Conservation (phyloP, 2,797 vertebrate species). For the Acanthis flammea region DNA sequence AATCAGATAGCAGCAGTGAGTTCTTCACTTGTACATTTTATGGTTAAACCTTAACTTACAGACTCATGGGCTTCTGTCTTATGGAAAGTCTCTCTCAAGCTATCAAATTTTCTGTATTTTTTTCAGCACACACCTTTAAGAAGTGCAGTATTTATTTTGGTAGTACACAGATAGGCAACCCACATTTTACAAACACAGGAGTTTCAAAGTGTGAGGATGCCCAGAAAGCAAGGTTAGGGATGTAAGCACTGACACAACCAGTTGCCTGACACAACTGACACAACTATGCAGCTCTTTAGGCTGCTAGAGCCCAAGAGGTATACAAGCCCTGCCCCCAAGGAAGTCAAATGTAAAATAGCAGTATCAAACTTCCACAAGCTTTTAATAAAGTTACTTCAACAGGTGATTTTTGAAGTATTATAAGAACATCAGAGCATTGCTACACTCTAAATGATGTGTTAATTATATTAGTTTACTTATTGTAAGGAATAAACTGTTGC, state of each 20-base stretch:
- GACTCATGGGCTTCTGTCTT: background rate
- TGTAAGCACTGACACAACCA: background rate
- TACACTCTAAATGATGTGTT: background rate
- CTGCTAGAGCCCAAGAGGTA: background rate
- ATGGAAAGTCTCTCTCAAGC: background rate
- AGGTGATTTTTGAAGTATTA: background rate
- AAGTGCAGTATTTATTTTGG: background rate
- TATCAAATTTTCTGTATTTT: background rate
- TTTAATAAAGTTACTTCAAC: background rate
- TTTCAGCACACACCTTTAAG: background rate
- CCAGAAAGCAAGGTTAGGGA: background rate
- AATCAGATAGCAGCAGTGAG: background rate
- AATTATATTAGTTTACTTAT: background rate
- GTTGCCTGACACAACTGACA: no score
- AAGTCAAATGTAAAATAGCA: background rate
- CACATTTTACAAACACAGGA: background rate
- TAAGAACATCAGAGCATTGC: background rate
- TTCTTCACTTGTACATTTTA: background rate
- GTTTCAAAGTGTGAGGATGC: background rate
- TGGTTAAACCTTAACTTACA: background rate
- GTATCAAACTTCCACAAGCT: background rate
- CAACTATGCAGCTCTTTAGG: background rate
- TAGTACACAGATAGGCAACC: background rate
- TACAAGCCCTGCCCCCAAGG: accelerated
- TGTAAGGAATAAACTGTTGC: background rate